Percentiles rank a stretch among this genome's conserved stretches.
These are phyloP conservation scores for Rhagium mordax DNA, from an alignment of 2,888 invertebrate genomes.

Conservation along the genomic window DNA sequence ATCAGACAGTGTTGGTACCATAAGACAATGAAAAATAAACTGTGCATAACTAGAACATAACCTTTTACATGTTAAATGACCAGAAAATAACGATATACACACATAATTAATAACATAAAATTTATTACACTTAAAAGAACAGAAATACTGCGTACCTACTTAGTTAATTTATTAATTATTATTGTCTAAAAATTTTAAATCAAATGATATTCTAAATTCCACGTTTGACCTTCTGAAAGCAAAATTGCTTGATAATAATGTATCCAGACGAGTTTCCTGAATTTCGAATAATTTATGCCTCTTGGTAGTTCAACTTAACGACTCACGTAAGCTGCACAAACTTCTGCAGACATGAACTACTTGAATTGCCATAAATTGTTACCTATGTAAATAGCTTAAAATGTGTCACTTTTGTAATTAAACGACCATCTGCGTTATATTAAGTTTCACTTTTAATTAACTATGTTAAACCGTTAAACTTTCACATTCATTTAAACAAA, in stretches of 20 bases:
- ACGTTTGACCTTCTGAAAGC: no score
- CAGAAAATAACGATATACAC: no score
- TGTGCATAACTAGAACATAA: no score
- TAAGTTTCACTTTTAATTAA: not conserved
- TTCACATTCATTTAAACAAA: not conserved
- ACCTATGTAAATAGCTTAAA: not conserved
- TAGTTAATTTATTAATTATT: no score
- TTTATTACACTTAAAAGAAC: no score
- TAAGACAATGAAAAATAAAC: no score
- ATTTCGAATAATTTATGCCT: not conserved
- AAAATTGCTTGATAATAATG: not conserved
- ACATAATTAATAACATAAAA: no score
- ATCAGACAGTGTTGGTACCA: no score
- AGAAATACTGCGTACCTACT: no score
- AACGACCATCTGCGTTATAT: not conserved
- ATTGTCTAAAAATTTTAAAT: no score
- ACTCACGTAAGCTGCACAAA: not conserved
- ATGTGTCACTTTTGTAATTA: not conserved
- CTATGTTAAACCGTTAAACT: not conserved
- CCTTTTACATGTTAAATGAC: no score
- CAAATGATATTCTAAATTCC: no score
- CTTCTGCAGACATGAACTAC: not conserved
- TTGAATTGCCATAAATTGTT: constrained; percentile 8
- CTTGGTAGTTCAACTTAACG: not conserved
- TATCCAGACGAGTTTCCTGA: not conserved